Conservation (phyloP, 1,140 invertebrate species). For the Maconellicoccus hirsutus region DNA sequence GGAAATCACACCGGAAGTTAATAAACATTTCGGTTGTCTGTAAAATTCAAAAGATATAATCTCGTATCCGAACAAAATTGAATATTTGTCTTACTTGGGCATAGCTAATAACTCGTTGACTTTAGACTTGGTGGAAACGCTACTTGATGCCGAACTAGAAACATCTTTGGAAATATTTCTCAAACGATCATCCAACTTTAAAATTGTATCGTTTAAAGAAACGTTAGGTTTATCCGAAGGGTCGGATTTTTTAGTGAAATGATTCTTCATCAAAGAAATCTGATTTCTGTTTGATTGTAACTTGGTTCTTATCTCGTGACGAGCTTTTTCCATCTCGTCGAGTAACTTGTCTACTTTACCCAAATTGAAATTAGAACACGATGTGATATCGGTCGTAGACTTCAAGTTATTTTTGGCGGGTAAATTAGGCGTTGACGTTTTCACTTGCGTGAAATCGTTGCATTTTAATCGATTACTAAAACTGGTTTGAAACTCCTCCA, state of each 20-base stretch:
- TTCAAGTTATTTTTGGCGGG: too few species aligned
- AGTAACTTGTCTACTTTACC: slow-evolving; percentile 37
- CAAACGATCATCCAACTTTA: background rate
- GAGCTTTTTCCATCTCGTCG: slow-evolving; percentile 37
- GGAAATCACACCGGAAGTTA: background rate
- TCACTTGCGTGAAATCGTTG: background rate
- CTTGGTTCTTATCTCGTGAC: slow-evolving; percentile 33
- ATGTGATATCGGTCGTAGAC: too few species aligned
- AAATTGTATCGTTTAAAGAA: background rate
- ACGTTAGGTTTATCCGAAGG: background rate
- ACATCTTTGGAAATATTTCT: background rate
- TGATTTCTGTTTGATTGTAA: slow-evolving; percentile 24
- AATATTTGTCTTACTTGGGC: background rate
- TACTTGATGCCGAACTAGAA: background rate
- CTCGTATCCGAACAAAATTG: background rate
- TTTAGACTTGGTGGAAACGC: background rate
- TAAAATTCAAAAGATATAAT: background rate
- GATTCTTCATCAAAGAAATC: background rate
- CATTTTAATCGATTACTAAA: background rate
- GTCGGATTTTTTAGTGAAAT: background rate
- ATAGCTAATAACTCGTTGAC: background rate
- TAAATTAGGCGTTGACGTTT: background rate
- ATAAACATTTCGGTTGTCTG: background rate
- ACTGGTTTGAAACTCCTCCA: background rate
- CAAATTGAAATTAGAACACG: slow-evolving; percentile 33